Conservation (phyloP, 2,113 vertebrate species). For the Psophia crepitans region DNA sequence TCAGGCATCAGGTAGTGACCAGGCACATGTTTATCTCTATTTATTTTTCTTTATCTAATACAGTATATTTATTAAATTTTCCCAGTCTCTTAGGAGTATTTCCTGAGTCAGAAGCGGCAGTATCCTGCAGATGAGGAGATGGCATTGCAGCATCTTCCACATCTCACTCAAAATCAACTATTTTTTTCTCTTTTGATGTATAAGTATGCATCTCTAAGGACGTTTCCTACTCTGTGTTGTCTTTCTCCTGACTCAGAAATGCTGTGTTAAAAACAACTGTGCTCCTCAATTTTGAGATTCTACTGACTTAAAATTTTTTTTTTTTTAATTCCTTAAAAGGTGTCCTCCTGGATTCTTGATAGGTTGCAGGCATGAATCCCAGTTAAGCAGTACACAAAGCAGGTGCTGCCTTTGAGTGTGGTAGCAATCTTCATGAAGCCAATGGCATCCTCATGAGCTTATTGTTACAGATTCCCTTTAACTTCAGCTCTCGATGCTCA, state of each 20-base stretch:
- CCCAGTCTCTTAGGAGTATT: accelerated
- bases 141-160: neutral
- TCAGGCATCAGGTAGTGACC: neutral
- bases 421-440: neutral
- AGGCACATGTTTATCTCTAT: neutral
- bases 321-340: neutral
- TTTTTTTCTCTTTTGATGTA: neutral
- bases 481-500: neutral
- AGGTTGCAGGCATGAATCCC: neutral
- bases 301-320: neutral
- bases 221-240: neutral
- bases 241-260: neutral
- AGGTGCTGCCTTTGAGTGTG: neutral
- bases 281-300: neutral
- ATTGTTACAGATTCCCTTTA: neutral
- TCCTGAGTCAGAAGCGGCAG: neutral
- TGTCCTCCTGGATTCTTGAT: neutral
- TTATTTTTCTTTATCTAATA: neutral
- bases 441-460: neutral
- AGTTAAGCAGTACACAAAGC: neutral
- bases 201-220: neutral
- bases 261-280: neutral
- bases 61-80: neutral
- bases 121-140: neutral
- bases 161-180: neutral